Conservation (phyloP, 2,113 vertebrate genomes). For the Myanophis thanlyinensis region DNA sequence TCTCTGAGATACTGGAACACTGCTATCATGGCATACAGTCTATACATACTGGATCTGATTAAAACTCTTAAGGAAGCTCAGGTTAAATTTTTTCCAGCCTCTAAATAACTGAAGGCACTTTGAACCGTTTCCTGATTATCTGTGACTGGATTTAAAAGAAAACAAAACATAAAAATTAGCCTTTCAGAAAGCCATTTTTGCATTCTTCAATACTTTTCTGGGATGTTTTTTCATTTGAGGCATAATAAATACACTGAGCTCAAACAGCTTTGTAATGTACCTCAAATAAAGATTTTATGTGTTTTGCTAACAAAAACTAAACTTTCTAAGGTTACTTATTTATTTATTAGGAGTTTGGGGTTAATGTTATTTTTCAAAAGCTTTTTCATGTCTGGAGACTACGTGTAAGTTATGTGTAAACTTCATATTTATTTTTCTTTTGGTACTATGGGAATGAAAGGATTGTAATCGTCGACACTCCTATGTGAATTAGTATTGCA, state of each 20-base stretch:
- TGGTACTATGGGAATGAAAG: constrained; percentile 81
- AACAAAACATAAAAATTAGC: constrained; percentile 59
- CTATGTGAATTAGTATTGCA: constrained; percentile 81
- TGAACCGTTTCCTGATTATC: constrained; percentile 60
- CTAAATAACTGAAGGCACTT: constrained; percentile 44
- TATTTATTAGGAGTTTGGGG: background rate
- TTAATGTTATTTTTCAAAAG: constrained; percentile 11
- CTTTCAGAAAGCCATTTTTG: constrained; percentile 61
- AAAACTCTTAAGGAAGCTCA: constrained; percentile 58
- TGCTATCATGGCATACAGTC: too few relatives aligned
- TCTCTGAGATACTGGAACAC: too few relatives aligned
- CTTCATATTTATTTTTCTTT: constrained; percentile 78
- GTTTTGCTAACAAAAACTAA: constrained; percentile 61
- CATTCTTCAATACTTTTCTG: constrained; percentile 65
- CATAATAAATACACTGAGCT: constrained; percentile 71
- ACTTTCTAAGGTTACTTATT: constrained; percentile 53
- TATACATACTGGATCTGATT: constrained; percentile 46
- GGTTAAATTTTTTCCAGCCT: constrained; percentile 41
- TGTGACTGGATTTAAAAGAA: constrained; percentile 52
- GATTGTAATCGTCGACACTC: constrained; percentile 80
- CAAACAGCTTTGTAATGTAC: constrained; percentile 59
- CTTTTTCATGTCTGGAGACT: constrained; percentile 66
- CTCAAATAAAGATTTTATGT: constrained; percentile 65
- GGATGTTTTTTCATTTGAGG: constrained; percentile 67
- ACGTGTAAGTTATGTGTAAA: constrained; percentile 69